Evolutionary conservation across 2,888 invertebrate genomes (phyloP).

Genomic region (Perithous albicinctus): DNA sequence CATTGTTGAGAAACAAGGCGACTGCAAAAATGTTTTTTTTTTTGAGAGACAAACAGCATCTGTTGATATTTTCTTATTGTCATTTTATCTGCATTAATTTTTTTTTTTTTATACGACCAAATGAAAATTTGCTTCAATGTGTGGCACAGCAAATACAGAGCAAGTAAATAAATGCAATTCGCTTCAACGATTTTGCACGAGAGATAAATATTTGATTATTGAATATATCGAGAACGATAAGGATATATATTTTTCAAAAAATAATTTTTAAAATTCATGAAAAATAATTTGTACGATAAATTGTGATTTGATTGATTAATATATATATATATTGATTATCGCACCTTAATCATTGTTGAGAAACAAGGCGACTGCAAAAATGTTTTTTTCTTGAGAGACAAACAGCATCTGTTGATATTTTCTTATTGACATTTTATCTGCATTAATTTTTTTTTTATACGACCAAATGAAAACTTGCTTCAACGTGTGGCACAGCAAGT

Average conservation of each 20-base stretch:
- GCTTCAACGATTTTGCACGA: slow-evolving; percentile 24
- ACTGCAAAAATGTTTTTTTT: not conserved
- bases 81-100: not conserved
- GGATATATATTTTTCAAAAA: not conserved
- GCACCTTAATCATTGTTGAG: not conserved
- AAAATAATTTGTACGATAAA: not conserved
- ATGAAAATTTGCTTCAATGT: not conserved
- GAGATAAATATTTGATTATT: slow-evolving; percentile 10
- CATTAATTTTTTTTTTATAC: not conserved
- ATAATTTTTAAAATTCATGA: too few relatives aligned
- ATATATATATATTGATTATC: too few relatives aligned
- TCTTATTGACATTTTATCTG: not conserved
- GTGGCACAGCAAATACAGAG: not conserved
- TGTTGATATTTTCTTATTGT: not conserved
- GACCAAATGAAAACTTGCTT: not conserved
- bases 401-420: not conserved
- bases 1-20: not conserved
- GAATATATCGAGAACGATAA: not conserved
- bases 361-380: not conserved
- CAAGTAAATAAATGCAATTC: slow-evolving; percentile 32
- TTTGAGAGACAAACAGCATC: not conserved
- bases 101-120: not conserved
- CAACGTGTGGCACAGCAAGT: not conserved
- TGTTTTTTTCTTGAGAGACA: not conserved
- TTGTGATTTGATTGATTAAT: too few relatives aligned